Percentiles rank a stretch among this genome's conserved stretches.
phyloP scores from a whole-genome alignment of 2,797 vertebrate species.

The Sarcophilus harrisii region DNA sequence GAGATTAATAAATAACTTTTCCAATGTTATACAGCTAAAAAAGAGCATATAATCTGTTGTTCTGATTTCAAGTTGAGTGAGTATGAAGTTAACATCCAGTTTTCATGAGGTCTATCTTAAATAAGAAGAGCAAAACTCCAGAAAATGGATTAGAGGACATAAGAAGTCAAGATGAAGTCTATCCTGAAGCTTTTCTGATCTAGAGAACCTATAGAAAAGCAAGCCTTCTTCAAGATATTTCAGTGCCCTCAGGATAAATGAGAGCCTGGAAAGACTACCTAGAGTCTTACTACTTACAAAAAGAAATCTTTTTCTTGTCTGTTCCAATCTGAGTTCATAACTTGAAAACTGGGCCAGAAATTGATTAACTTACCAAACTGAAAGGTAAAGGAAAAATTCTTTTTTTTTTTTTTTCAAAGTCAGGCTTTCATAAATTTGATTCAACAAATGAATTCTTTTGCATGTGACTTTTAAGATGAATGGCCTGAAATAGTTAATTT shows the following conservation, averaged over 20 bases:
- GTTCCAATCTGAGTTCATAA: slow-evolving; percentile 7
- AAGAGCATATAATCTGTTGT: neutral
- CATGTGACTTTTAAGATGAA: neutral
- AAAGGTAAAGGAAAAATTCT: neutral
- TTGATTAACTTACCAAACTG: neutral
- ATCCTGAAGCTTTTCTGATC: neutral
- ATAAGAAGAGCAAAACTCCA: neutral
- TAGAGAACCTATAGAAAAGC: neutral
- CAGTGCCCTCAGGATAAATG: neutral
- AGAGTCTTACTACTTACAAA: slow-evolving; percentile 14
- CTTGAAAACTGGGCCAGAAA: neutral
- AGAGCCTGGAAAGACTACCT: neutral
- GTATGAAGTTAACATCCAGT: neutral
- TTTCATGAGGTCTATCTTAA: neutral
- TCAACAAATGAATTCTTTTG: neutral
- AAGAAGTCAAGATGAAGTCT: neutral
- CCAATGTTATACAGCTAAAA: neutral
- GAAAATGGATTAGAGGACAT: neutral
- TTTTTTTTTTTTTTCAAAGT: neutral
- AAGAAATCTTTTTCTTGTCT: neutral
- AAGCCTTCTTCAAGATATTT: neutral
- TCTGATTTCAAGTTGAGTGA: neutral
- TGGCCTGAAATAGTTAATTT: neutral
- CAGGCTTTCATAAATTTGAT: slow-evolving; percentile 1
- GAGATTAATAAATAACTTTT: neutral